Conservation (phyloP, 37 sponge, comb jelly and placozoan genomes). For the Aphrocallistes beatrix region DNA sequence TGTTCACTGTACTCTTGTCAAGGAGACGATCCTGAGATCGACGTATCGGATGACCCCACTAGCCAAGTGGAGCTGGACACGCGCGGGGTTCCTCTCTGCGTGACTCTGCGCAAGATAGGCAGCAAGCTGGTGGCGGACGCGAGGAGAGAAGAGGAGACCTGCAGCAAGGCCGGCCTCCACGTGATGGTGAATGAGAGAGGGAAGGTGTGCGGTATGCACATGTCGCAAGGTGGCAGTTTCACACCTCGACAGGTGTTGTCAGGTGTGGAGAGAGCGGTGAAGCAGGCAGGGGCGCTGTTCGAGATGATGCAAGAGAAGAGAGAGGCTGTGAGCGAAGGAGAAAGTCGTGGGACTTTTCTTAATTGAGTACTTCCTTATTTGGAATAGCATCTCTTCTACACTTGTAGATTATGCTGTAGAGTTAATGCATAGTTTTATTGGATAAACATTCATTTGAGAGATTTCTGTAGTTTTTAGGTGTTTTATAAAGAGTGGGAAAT, state of each 20-base stretch:
- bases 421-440: background rate
- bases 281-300: background rate
- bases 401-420: background rate
- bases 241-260: background rate
- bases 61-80: background rate
- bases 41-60: slow-evolving; percentile 12
- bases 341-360: background rate
- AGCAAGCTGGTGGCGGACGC: background rate
- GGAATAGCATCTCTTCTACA: background rate
- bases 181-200: background rate
- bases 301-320: background rate
- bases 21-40: background rate
- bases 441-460: too few relatives aligned
- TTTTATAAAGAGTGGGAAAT: background rate
- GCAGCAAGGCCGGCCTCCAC: background rate
- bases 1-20: too few relatives aligned
- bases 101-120: background rate
- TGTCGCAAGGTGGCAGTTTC: slow-evolving; percentile 18
- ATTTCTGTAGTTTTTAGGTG: background rate
- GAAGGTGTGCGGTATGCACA: slow-evolving; percentile 17
- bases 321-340: background rate
- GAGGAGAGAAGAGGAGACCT: slow-evolving; percentile 1
- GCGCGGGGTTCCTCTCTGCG: background rate
- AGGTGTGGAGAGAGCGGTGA: background rate
- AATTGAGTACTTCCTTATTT: background rate